These are phyloP conservation scores for Gasterosteus aculeatus DNA, from an alignment of 2,113 vertebrate species.

Conservation along the genomic window DNA sequence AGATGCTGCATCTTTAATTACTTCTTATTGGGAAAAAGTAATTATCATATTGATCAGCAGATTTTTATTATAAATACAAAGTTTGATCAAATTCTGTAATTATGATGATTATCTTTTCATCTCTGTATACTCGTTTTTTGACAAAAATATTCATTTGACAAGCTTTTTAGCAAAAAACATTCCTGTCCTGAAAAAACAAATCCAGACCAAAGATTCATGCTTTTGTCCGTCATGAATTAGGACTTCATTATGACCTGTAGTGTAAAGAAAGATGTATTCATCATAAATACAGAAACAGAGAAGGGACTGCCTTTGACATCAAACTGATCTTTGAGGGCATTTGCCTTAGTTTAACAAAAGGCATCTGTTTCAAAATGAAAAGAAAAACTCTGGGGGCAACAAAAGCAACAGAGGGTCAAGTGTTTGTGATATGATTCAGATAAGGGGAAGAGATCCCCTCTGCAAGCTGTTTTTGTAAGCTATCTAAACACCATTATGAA, in stretches of 20 bases:
- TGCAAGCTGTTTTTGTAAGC: conserved; percentile 34
- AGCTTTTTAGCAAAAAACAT: background rate
- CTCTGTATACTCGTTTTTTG: background rate
- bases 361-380: conserved; percentile 6
- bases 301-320: background rate
- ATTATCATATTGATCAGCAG: background rate
- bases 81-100: background rate
- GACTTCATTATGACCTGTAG: background rate
- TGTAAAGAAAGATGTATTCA: background rate
- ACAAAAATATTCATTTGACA: background rate
- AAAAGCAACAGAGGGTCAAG: conserved; percentile 2
- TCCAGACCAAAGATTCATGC: background rate
- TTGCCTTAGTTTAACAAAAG: conserved; percentile 4
- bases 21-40: background rate
- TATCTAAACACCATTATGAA: conserved; percentile 44
- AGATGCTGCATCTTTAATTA: background rate
- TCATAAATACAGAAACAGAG: background rate
- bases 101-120: background rate
- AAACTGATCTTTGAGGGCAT: background rate
- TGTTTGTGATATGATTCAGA: conserved; percentile 40
- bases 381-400: background rate
- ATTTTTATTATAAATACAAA: background rate
- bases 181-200: background rate
- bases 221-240: background rate
- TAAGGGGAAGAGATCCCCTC: conserved; percentile 2